Evolutionary conservation across 2,888 invertebrate species (phyloP), one percentile per base, ranked within the genome.

Genomic region (Platypus cylindrus): DNA sequence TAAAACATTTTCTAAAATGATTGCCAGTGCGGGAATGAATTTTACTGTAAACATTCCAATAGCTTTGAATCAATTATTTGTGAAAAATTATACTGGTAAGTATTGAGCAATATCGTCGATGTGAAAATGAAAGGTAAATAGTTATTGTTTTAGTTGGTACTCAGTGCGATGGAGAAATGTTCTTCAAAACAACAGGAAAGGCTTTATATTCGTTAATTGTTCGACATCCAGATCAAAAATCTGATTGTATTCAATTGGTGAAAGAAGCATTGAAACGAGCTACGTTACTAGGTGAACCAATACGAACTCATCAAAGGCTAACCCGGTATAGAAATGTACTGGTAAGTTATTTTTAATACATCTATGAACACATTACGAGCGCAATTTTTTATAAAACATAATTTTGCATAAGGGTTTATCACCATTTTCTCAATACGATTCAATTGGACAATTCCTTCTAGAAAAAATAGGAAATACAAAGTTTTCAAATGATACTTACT

Each of bases 351-450:
- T 20, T 20, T 20, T 5, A 20, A 20, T 20, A 9, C 9, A 20
- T 5, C 20, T 20, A 20, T 20, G n/a, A n/a, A 20, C 20, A 20
- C 9, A 20, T 25, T n/a, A 5, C 9, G 11, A 25, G 25, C n/a
- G 12, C 5, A 25, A 5, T 5, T 4, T 8, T 25, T 8, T 8
- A 25, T 9, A 25, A 9, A 11, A 25, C 5, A 11, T 8, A 25
- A 25, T 25, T 17, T 17, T 18, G 38, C 54, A 54, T 20, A 54
- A 84, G 82, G 82, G 82, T 18, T 63, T 83, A 9, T 71, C 73
- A 37, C 75, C 81, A 17, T 82, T 75, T 59, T 82, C 80, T 1
- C 63, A 63, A 31, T 78, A 80, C 56, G 72, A 73, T 45, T 79
- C 84, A 1, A 70, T 76, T 38, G 84, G 84, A 0, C 65, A 71